These are phyloP conservation scores for Helleia helle DNA, from an alignment of 2,888 invertebrate species.

Conservation along the genomic window DNA sequence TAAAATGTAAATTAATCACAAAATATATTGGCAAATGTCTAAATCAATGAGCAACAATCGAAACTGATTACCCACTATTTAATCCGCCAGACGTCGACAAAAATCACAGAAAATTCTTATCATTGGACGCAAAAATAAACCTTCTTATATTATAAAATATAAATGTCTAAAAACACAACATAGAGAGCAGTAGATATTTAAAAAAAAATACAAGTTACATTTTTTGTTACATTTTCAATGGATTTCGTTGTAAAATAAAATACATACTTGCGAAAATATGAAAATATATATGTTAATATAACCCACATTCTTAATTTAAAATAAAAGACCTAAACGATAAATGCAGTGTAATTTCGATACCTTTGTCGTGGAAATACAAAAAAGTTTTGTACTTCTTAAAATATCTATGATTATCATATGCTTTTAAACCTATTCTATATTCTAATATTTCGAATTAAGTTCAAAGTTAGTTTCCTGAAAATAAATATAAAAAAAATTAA, in stretches of 20 bases:
- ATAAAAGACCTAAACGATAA: slow-evolving; percentile 10
- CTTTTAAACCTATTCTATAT: slow-evolving; percentile 2
- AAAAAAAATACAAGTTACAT: slow-evolving; percentile 6
- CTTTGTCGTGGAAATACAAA: slow-evolving; percentile 1
- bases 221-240: slow-evolving; percentile 3
- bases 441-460: slow-evolving; percentile 1
- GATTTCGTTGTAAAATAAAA: slow-evolving; percentile 7
- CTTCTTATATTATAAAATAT: slow-evolving; percentile 13
- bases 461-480: slow-evolving; percentile 1
- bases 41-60: not conserved
- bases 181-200: slow-evolving; percentile 22
- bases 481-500: slow-evolving; percentile 4
- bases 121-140: slow-evolving; percentile 12
- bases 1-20: too few relatives aligned
- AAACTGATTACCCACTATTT: not conserved
- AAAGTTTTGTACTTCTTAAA: slow-evolving; percentile 8
- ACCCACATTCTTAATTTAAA: slow-evolving; percentile 5
- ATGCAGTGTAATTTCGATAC: slow-evolving; percentile 15
- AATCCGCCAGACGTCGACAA: slow-evolving; percentile 11
- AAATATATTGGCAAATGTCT: not conserved
- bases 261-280: not conserved
- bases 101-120: slow-evolving; percentile 18
- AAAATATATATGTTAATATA: slow-evolving; percentile 1
- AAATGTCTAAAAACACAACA: slow-evolving; percentile 20
- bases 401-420: slow-evolving; percentile 5